Evolutionary conservation across 2,113 vertebrate genomes (phyloP).

Genomic region (western clawed frog (Xenopus tropicalis)): DNA sequence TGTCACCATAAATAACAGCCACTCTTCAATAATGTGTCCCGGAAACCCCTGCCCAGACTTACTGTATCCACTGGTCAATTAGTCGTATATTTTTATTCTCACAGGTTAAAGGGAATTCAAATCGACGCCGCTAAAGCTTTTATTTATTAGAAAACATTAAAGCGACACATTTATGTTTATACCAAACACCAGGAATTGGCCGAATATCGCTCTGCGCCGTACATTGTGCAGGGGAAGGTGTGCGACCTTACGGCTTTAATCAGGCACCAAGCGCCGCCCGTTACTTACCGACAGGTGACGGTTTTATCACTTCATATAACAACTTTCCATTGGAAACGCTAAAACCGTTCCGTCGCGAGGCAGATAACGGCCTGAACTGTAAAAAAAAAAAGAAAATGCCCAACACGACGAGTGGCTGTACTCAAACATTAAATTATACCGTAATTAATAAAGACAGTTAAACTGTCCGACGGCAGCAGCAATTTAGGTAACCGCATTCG

Average conservation of each 20-base stretch:
- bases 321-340: constrained; percentile 74
- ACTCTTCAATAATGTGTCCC: too few species aligned
- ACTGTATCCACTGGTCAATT: too few species aligned
- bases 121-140: constrained; percentile 25
- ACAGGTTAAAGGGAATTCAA: too few species aligned
- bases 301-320: constrained; percentile 79
- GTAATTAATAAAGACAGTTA: constrained; percentile 99
- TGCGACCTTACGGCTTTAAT: constrained; percentile 74
- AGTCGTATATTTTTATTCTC: neutral
- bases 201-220: constrained; percentile 59
- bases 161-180: constrained; percentile 38
- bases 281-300: constrained; percentile 74
- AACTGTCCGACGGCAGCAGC: constrained; percentile 95
- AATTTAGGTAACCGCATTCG: constrained; percentile 99
- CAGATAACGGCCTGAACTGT: constrained; percentile 71
- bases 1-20: too few species aligned
- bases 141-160: constrained; percentile 47
- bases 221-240: constrained; percentile 77
- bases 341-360: constrained; percentile 81
- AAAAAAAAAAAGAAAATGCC: constrained; percentile 65
- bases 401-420: constrained; percentile 73
- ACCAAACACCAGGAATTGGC: constrained; percentile 50
- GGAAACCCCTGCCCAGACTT: too few species aligned
- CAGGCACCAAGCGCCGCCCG: constrained; percentile 72
- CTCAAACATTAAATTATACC: constrained; percentile 91